Base-by-base conservation (phyloP, 2,888 invertebrate species). In the Erynnis tages region DNA sequence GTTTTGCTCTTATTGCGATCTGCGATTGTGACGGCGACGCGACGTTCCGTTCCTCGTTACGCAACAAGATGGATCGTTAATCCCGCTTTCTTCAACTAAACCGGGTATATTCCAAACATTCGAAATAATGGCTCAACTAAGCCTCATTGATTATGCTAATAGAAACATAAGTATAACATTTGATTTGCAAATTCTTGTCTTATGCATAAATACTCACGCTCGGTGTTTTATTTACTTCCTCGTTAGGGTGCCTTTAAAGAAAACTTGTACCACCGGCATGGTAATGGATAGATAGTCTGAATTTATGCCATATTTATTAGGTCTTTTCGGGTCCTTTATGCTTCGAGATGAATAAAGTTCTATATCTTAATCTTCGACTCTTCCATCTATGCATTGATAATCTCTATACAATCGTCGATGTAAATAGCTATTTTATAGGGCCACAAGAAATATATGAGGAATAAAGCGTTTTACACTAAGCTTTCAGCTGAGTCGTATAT, bases 1-100 rank as follows among this genome's bases (percentile, higher is more conserved):
- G 52, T 49, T 79, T 75, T 77, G 64, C 66, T 76, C 63, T 73
- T 70, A 65, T 71, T 69, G 65, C 68, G 67, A 74, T 69, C 66
- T 68, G 65, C 64, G 58, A 49, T 41, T 25, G 40, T 35, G 13
- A 37, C 23, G 63, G 60, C 54, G 61, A 17, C 38, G 23, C 62
- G 59, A 59, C 58, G 59, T 68, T 72, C 62, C 58, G 54, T 64
- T 69, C 35, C 45, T 25, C 46, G 35, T 35, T 35, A 35, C 17
- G 17, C 17, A 53, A 49, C 35, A 38, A 44, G 38, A 49, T 27
- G 40, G 44, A 43, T 48, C 30, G 54, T 54, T 54, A 54, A 41
- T 32, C 40, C 38, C 49, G 32, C 49, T 49, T 40, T 49, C 49
- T 49, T 40, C 10, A 16, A 40, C 48, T 14, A 47, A 27, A 27